Evolutionary conservation across 2,797 vertebrate genomes (phyloP).

Genomic region (Anabas testudineus): DNA sequence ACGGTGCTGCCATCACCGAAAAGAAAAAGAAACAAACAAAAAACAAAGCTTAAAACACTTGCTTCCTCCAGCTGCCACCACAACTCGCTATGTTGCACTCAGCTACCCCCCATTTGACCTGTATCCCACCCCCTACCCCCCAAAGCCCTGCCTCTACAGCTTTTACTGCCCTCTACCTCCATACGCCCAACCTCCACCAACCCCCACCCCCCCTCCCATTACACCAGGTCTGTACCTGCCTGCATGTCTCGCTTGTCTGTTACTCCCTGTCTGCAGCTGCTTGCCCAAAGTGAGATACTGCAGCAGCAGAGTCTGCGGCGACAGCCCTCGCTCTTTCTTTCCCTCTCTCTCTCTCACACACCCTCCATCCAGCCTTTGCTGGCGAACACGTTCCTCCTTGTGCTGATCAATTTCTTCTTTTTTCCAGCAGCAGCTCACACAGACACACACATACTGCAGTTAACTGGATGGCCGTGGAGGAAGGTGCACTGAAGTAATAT

Average conservation of each 20-base stretch:
- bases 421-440: slow-evolving; percentile 59
- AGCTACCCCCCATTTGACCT: slow-evolving; percentile 77
- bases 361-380: slow-evolving; percentile 79
- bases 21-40: slow-evolving; percentile 60
- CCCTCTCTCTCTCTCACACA: slow-evolving; percentile 63
- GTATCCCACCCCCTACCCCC: slow-evolving; percentile 63
- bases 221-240: slow-evolving; percentile 79
- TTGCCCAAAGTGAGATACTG: slow-evolving; percentile 84
- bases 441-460: slow-evolving; percentile 62
- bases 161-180: slow-evolving; percentile 63
- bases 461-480: slow-evolving; percentile 52
- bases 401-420: slow-evolving; percentile 86
- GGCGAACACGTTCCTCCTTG: slow-evolving; percentile 79
- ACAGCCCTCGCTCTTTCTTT: slow-evolving; percentile 76
- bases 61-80: slow-evolving; percentile 46
- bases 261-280: slow-evolving; percentile 80
- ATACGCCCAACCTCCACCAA: slow-evolving; percentile 52
- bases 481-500: slow-evolving; percentile 48
- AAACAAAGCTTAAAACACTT: slow-evolving; percentile 74
- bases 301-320: slow-evolving; percentile 82
- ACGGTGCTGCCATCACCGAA: slow-evolving; percentile 78
- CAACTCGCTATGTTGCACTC: slow-evolving; percentile 28
- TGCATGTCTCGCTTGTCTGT: slow-evolving; percentile 74
- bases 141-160: slow-evolving; percentile 67
- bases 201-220: slow-evolving; percentile 59